phyloP scores from a whole-genome alignment of 1,140 invertebrate genomes.

The Rhagoletis pomonella region DNA sequence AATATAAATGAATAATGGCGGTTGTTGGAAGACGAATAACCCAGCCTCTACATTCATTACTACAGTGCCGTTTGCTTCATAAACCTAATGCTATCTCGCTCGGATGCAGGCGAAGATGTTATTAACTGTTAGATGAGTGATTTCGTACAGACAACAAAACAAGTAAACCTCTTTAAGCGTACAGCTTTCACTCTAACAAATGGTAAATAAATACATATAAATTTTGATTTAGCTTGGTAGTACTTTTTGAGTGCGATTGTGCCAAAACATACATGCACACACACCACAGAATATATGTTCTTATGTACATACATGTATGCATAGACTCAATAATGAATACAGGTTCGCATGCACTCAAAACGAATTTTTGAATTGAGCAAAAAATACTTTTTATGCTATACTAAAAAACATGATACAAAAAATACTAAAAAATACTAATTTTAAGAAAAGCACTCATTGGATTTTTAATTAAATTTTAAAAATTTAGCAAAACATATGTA shows the following conservation, averaged over 20 bases:
- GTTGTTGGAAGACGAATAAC: slow-evolving; percentile 69
- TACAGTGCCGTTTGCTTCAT: slow-evolving; percentile 13
- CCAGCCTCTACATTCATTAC: slow-evolving; percentile 55
- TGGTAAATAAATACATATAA: slow-evolving; percentile 11
- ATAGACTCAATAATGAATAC: too few species aligned
- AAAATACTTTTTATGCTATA: too few species aligned
- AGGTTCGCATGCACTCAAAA: too few species aligned
- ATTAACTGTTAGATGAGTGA: slow-evolving; percentile 1
- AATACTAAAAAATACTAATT: too few species aligned
- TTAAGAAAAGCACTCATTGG: too few species aligned
- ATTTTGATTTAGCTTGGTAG: background rate
- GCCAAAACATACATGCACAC: background rate
- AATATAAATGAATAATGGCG: slow-evolving; percentile 70
- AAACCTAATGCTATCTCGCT: slow-evolving; percentile 57
- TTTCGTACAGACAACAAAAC: background rate
- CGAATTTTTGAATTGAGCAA: too few species aligned
- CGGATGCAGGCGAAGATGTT: slow-evolving; percentile 43
- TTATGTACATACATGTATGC: background rate
- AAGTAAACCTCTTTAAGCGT: background rate
- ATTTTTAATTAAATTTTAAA: too few species aligned
- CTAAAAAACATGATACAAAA: too few species aligned
- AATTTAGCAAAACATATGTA: too few species aligned
- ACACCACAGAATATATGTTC: background rate
- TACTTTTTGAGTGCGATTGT: background rate
- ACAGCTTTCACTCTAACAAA: slow-evolving; percentile 30